Base-by-base conservation (phyloP, 2,797 vertebrate species). In the Clarias pachynema region DNA sequence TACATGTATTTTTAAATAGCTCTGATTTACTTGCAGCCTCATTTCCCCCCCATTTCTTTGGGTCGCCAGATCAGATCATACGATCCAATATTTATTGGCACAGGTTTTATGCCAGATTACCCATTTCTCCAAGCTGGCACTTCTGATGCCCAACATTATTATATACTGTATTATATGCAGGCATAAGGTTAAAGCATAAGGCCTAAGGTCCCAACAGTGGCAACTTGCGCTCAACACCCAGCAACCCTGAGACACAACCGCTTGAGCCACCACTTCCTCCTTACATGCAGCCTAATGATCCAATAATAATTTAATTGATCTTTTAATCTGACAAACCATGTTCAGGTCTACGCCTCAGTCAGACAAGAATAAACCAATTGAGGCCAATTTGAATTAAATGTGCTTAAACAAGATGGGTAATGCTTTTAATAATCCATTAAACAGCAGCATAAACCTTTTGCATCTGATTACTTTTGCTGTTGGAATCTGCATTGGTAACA, bases 401-500 rank as follows among this genome's bases (percentile, higher is more conserved):
- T 26, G 34, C 37, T 44, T 44, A 24, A 65, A 22, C 40, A 34
- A 65, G 60, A 15, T 62, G 2, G 22, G 22, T 16, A 79, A 79
- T 79, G 22, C 31, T 62, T 40, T 79, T 62, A 37, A 37, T 62
- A 62, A 26, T 40, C 57, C 57, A 62, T 79, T 62, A 79, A 77
- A 40, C 40, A 62, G 77, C 12, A 15, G 18, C 22, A 1, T 37
- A 34, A 31, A 34, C 74, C 56, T 62, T 79, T 63, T 40, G 59
- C 44, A 16, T 80, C 62, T 80, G 37, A 44, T 65, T 44, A 49
- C 40, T 20, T 80, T 65, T 79, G 31, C 74, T 4, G 29, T 4
- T 77, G 74, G 29, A 77, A 59, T 77, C 56, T 77, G 53, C 59
- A 62, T 79, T 79, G 40, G 57, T 79, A 79, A 62, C 57, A 79